Base-by-base conservation (phyloP, 2,888 invertebrate species). In the Machimus atricapillus region DNA sequence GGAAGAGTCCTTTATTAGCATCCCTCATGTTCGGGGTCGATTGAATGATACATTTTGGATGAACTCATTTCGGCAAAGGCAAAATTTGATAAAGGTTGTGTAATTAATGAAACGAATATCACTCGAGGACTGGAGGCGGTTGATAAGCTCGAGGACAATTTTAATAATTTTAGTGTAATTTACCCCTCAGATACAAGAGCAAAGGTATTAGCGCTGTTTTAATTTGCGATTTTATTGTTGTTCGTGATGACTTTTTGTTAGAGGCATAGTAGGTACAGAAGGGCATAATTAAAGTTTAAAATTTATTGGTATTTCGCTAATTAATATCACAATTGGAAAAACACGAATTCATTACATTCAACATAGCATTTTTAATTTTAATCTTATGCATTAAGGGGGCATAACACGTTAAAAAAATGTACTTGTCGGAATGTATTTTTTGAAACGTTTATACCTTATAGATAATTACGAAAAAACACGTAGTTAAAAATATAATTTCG, bases 1-100 rank as follows among this genome's bases (percentile, higher is more conserved):
- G 23, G 23, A 23, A 27, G 66, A 27, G 66, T 27, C 27, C 66
- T 66, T 66, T 66, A 66, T 66, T 66, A 66, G 27, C 27, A 66
- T 66, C 66, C 66, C 66, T 52, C 76, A 76, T 34, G 16, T 34
- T 76, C 37, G 31, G 76, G 37, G 76, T 5, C 76, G 76, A 76
- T 34, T 76, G 76, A 76, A 34, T 76, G 76, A 76, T 76, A 76
- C 76, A 76, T 76, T 76, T 76, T 76, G 34, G 76, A 76, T 76
- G 76, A 37, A 37, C 16, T 76, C 37, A 76, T 76, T 76, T 76
- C 76, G 16, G 31, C n/a, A 76, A 76, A 37, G 76, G 34, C 76
- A 76, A 76, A 76, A 76, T 76, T 76, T 76, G 76, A 76, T 37
- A 76, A 37, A 37, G 76, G 76, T 8, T 76, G n/a, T 19, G 76